These are phyloP conservation scores for Liasis olivaceus DNA, from an alignment of 2,797 vertebrate species.

Conservation along the genomic window DNA sequence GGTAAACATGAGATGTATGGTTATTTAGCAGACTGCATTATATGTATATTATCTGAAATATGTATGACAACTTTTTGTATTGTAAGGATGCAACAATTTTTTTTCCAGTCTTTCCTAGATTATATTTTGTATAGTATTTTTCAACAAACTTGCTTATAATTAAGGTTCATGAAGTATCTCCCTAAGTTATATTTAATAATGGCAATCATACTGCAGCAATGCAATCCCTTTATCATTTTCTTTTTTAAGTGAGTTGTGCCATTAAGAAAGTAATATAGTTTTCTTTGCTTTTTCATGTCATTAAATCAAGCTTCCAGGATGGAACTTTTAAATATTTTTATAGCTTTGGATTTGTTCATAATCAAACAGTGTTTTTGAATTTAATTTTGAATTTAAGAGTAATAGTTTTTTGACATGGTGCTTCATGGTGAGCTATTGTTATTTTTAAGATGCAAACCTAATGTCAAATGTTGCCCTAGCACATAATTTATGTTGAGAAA, in stretches of 20 bases:
- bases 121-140: not conserved
- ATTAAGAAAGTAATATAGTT: not conserved
- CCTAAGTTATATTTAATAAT: not conserved
- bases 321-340: not conserved
- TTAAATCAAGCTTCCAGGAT: not conserved
- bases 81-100: not conserved
- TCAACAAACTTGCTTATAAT: not conserved
- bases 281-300: not conserved
- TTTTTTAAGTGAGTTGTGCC: not conserved
- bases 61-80: not conserved
- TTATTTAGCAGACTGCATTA: not conserved
- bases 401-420: slow-evolving; percentile 33
- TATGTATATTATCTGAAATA: not conserved
- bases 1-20: slow-evolving; percentile 61
- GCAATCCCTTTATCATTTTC: not conserved
- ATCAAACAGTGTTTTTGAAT: not conserved
- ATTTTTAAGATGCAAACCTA: slow-evolving; percentile 48
- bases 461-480: slow-evolving; percentile 35
- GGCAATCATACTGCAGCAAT: not conserved
- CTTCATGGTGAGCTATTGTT: slow-evolving; percentile 24
- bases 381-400: slow-evolving; percentile 25
- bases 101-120: not conserved
- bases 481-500: slow-evolving; percentile 33
- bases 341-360: not conserved
- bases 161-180: not conserved